Base-by-base conservation (phyloP, 2,888 invertebrate species). In the Salpingus planirostris region DNA sequence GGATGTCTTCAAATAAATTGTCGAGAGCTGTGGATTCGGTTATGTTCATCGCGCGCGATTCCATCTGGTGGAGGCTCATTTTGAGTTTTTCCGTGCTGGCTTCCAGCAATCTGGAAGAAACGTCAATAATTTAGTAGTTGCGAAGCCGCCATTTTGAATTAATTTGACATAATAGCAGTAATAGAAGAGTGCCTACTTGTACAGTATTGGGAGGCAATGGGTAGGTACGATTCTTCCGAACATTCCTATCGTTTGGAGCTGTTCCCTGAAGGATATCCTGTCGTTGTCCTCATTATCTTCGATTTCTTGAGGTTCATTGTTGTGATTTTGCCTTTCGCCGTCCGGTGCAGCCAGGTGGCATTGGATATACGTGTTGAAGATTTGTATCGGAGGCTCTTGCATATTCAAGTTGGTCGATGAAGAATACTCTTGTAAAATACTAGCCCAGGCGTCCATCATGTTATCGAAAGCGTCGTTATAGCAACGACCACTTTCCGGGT, bases 321-420 rank as follows among this genome's bases (percentile, higher is more conserved):
- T 62, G 14, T 57, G 57, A 3, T 53, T 54, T 11, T 66, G 65
- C 44, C 82, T 66, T 23, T 66, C 67, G 13, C 84, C 91, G 57
- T 88, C 83, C 0, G 91, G 91, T 0, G 87, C 79, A 4, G 83
- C 79, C 39, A 92, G 65, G 60, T 89, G 81, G 51, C 79, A 80
- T 52, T 81, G 78, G 25, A 91, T 62, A 57, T 87, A 91, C 2
- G 77, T 78, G 58, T 85, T 81, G 57, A 90, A 88, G 41, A 90
- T 76, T 59, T 76, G 66, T 7, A 62, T 58, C 3, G 67, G 66
- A 36, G 50, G 52, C 11, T 49, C 42, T 5, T 31, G 30, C 22
- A 57, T 50, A 26, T 61, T 59, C 28, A 66, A 64, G 10, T 54
- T 47, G 8, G 68, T 64, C 33, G 66, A 62, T 29, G 60, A 36